Evolutionary conservation across 1,140 invertebrate genomes (phyloP).

Genomic region (Plectus sambesii): DNA sequence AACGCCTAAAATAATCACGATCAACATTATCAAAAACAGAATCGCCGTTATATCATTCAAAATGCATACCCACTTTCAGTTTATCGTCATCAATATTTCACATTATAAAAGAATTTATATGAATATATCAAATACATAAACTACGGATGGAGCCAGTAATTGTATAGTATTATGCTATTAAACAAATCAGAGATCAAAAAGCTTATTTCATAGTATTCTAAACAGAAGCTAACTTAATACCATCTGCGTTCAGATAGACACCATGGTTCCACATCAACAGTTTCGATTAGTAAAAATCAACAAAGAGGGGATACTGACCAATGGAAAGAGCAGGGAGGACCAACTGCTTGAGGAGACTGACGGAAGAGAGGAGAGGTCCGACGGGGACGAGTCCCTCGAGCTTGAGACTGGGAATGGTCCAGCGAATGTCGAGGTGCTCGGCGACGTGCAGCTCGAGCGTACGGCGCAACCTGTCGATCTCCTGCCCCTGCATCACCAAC

Average conservation of each 20-base stretch:
- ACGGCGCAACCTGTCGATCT: constrained; percentile 35
- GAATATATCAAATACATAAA: constrained; percentile 4
- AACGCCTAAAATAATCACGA: constrained; percentile 14
- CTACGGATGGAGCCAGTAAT: background rate
- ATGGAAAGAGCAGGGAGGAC: constrained; percentile 38
- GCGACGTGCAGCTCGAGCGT: constrained; percentile 35
- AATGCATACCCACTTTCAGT: constrained; percentile 14
- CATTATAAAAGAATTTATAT: constrained; percentile 13
- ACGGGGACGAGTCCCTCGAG: constrained; percentile 39
- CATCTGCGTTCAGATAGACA: too few species aligned
- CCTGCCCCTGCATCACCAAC: constrained; percentile 43
- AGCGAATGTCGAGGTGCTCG: constrained; percentile 39
- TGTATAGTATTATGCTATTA: background rate
- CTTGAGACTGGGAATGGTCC: constrained; percentile 33
- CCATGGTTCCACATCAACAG: background rate
- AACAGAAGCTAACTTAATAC: too few species aligned
- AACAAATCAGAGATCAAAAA: too few species aligned
- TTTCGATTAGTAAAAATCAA: background rate
- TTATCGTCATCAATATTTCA: constrained; percentile 7
- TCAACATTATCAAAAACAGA: constrained; percentile 12
- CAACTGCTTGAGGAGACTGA: constrained; percentile 43
- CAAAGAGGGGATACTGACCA: constrained; percentile 18
- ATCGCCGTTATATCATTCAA: too few species aligned
- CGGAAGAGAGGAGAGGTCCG: constrained; percentile 39
- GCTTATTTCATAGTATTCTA: too few species aligned